These are phyloP conservation scores for Calyptommatus sinebrachiatus DNA, from an alignment of 2,113 vertebrate genomes.

Conservation along the genomic window DNA sequence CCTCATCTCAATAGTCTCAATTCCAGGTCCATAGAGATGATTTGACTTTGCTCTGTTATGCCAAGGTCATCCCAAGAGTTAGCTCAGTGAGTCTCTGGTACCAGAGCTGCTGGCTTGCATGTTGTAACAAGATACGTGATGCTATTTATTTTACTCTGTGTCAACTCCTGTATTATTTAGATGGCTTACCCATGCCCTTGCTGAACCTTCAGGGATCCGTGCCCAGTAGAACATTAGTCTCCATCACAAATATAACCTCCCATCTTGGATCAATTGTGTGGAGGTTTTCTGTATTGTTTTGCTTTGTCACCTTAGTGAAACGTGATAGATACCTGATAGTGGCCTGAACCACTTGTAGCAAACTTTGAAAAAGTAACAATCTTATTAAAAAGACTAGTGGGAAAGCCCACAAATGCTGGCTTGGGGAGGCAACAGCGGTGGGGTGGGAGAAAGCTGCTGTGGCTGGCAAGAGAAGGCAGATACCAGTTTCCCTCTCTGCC, in stretches of 20 bases:
- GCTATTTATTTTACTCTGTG: slow-evolving; percentile 66
- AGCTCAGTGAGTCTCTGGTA: slow-evolving; percentile 39
- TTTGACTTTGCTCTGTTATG: background rate
- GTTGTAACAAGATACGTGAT: slow-evolving; percentile 63
- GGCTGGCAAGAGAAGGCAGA: no score
- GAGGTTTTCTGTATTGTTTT: slow-evolving; percentile 13
- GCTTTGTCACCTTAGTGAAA: no score
- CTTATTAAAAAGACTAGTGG: background rate
- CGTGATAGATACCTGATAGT: background rate
- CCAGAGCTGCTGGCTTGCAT: slow-evolving; percentile 51
- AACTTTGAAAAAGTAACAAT: background rate
- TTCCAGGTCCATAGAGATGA: slow-evolving; percentile 28
- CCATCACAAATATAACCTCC: slow-evolving; percentile 43
- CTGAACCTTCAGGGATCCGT: slow-evolving; percentile 35
- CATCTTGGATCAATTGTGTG: slow-evolving; percentile 23
- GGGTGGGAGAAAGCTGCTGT: no score
- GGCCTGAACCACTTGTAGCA: background rate
- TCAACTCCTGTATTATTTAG: slow-evolving; percentile 57
- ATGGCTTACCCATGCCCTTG: slow-evolving; percentile 52
- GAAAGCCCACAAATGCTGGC: no score
- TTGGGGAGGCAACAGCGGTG: no score
- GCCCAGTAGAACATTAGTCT: slow-evolving; percentile 55
- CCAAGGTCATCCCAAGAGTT: slow-evolving; percentile 63
- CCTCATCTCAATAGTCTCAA: no score
- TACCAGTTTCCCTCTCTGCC: no score